phyloP scores from a whole-genome alignment of 2,797 vertebrate genomes.

The Molothrus ater region DNA sequence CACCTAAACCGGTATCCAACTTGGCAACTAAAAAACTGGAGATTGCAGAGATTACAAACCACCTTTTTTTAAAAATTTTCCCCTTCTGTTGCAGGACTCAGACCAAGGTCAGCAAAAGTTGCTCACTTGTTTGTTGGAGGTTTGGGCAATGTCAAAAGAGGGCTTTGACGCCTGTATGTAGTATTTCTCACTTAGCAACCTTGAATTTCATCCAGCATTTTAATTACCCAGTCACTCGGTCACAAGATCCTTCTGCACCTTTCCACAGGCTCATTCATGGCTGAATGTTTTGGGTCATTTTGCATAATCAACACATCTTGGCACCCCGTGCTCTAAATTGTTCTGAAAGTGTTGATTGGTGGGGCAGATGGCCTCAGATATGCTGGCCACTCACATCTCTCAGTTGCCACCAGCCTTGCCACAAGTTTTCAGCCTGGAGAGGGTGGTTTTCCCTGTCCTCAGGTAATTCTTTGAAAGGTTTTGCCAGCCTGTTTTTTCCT shows the following conservation, averaged over 20 bases:
- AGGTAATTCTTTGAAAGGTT: background rate
- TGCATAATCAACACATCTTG: background rate
- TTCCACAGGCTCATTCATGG: background rate
- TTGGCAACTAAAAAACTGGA: background rate
- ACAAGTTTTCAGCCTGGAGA: background rate
- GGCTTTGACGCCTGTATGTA: background rate
- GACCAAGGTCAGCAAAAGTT: background rate
- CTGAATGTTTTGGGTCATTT: background rate
- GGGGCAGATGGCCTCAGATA: background rate
- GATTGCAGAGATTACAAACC: background rate
- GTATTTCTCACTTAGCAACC: background rate
- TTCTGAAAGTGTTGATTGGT: background rate
- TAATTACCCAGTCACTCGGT: background rate
- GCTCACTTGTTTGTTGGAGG: background rate
- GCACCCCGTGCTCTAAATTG: fast-evolving
- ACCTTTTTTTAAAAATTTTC: background rate
- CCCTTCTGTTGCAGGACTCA: background rate
- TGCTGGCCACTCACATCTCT: background rate
- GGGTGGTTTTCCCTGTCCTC: background rate
- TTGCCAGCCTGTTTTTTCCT: background rate
- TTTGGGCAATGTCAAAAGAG: background rate
- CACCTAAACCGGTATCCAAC: background rate
- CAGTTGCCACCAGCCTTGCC: background rate
- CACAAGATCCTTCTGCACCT: background rate
- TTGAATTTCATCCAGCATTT: background rate